A percentile compares a stretch with the other conserved stretches of the same genome.
Evolutionary conservation across 2,797 vertebrate species (phyloP).

Genomic region (Poecilia gillii): DNA sequence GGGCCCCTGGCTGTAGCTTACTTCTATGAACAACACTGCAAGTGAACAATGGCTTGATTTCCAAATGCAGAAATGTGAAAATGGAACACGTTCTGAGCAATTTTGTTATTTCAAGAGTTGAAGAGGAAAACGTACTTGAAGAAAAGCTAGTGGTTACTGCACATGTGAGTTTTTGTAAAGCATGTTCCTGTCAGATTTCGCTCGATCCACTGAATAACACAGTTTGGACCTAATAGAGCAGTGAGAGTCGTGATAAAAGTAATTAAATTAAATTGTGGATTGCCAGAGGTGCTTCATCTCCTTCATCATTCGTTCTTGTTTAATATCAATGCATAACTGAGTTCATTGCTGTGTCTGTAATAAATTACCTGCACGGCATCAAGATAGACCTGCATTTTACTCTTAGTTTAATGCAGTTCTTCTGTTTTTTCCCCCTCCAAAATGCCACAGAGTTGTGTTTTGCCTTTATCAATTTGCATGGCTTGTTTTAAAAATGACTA

Average conservation of each 20-base stretch:
- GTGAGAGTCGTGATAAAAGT: too few species aligned
- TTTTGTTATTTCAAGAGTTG: not conserved
- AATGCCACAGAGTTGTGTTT: not conserved
- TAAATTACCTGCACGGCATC: not conserved
- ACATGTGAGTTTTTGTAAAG: not conserved
- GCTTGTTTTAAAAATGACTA: not conserved
- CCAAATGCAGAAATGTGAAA: constrained; percentile 2
- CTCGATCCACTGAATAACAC: not conserved
- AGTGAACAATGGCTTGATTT: not conserved
- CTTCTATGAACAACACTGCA: not conserved
- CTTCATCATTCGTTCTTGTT: not conserved
- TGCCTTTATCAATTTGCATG: not conserved
- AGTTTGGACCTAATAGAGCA: not conserved
- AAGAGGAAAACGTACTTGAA: not conserved
- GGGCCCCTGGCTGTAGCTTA: not conserved
- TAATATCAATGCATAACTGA: not conserved
- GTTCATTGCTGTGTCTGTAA: not conserved
- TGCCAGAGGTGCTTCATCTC: not conserved
- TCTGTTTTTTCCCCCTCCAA: not conserved
- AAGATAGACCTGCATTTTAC: not conserved
- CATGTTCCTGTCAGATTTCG: not conserved
- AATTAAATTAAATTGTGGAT: not conserved
- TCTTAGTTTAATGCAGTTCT: not conserved
- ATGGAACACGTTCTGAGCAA: not conserved
- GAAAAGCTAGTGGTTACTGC: not conserved